Evolutionary conservation across 2,113 vertebrate species (phyloP), one percentile per base, ranked within the genome.

Genomic region (Hemicordylus capensis): DNA sequence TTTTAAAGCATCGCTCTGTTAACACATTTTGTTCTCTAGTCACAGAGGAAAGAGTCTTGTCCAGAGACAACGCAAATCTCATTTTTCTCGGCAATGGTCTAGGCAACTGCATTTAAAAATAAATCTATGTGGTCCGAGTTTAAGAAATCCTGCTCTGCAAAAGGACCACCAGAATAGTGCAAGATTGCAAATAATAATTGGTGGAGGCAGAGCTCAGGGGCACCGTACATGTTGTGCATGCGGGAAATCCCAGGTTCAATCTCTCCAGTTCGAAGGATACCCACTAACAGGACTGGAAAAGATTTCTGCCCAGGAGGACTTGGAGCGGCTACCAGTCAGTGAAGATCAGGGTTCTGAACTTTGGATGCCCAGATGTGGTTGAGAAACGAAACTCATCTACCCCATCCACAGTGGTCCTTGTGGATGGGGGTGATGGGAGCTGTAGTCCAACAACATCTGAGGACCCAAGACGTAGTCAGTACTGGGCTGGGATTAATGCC

Each of bases 1-100:
- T 61, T 6, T 59, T 22, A 73, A n/a, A 70, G 5, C 54, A 78
- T 31, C 51, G 4, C 81, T 75, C 75, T 83, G 56, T 80, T 80
- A 74, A 77, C 87, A 86, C 77, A 39, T 72, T 69, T 59, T 46
- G 61, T 31, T 84, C 85, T 73, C 87, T 48, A 12, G 28, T 20
- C 66, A 78, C 31, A 39, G 76, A 48, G 22, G 34, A 70, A 72
- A 37, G 31, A 34, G 14, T 51, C 67, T 61, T 73, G 54, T 37
- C 31, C 67, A 31, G 54, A 6, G 3, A 46, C 54, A 42, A 54
- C 39, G 46, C 34, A 69, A 56, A 39, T 26, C 51, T 24, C 51
- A 4, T 0, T 61, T 31, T 48, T 26, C 37, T 72, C 67, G 59
- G 51, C n/a, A 69, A 34, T 58, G 39, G 28, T n/a, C 42, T n/a